These are phyloP conservation scores for Emydoidea blandingii DNA, from an alignment of 2,797 vertebrate genomes.

Conservation along the genomic window DNA sequence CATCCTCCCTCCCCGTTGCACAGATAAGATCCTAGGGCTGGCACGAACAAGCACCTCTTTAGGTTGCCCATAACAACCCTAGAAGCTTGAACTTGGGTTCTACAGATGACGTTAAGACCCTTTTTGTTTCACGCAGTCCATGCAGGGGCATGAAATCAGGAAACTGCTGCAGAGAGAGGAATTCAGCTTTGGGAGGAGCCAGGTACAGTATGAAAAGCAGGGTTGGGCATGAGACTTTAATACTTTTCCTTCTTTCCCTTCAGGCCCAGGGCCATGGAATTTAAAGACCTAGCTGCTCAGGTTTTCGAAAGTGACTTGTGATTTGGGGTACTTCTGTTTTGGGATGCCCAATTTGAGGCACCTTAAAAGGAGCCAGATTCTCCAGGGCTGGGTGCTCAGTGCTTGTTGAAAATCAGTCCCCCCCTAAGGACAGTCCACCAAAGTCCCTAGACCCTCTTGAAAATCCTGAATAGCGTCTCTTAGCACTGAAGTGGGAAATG, in stretches of 20 bases:
- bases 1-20: rapidly evolving
- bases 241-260: not conserved
- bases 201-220: not conserved
- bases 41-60: rapidly evolving
- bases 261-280: not conserved
- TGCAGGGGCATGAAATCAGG: not conserved
- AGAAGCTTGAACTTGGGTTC: not conserved
- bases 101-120: not conserved
- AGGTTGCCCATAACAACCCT: not conserved
- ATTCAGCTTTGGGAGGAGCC: not conserved
- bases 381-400: not conserved
- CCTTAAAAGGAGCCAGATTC: not conserved
- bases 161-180: not conserved
- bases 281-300: not conserved
- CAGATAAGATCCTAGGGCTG: not conserved
- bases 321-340: too few species aligned
- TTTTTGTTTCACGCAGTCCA: not conserved
- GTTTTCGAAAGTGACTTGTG: not conserved
- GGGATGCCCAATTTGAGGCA: not conserved
- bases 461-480: too few species aligned
- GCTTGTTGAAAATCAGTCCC: not conserved
- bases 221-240: not conserved
- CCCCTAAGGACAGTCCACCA: not conserved
- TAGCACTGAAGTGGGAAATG: not conserved
- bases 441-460: not conserved